Percentiles rank a stretch among this genome's conserved stretches.
Conservation (phyloP, 2,888 invertebrate species). For the Megastigmus dorsalis region DNA sequence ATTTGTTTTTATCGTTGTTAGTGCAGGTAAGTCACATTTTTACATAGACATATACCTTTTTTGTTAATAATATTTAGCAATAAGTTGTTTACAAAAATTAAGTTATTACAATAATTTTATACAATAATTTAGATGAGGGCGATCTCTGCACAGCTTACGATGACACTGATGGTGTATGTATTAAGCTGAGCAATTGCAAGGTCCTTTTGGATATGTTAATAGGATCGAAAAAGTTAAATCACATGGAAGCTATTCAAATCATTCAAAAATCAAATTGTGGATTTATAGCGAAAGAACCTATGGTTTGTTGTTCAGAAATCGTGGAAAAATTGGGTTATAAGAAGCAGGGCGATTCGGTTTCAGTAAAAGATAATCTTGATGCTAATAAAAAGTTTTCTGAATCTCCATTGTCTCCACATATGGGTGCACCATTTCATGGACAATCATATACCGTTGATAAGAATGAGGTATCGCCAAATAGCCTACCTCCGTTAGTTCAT, state of each 20-base stretch:
- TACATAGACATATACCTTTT: neutral
- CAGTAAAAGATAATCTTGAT: too few species aligned
- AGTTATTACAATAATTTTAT: neutral
- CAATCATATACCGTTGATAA: too few species aligned
- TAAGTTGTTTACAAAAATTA: neutral
- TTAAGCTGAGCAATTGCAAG: neutral
- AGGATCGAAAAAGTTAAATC: neutral
- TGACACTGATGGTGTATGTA: neutral
- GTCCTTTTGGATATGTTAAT: neutral
- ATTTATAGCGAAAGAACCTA: constrained; percentile 77
- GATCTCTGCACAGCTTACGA: neutral
- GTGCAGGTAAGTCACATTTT: neutral
- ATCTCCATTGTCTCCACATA: too few species aligned
- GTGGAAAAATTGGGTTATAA: too few species aligned
- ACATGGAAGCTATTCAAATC: constrained; percentile 69
- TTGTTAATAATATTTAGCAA: neutral
- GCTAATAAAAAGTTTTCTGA: too few species aligned
- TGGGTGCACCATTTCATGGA: too few species aligned
- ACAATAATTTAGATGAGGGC: neutral
- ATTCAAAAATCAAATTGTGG: constrained; percentile 83
- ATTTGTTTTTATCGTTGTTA: neutral
- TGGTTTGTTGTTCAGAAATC: constrained; percentile 78
- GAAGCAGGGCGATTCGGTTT: too few species aligned
- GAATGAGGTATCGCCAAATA: too few species aligned
- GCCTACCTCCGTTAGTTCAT: too few species aligned